Percentiles rank a stretch among this genome's conserved stretches.
These are phyloP conservation scores for Hydrocynus forskahlii DNA, from an alignment of 2,797 vertebrate genomes.

Conservation along the genomic window DNA sequence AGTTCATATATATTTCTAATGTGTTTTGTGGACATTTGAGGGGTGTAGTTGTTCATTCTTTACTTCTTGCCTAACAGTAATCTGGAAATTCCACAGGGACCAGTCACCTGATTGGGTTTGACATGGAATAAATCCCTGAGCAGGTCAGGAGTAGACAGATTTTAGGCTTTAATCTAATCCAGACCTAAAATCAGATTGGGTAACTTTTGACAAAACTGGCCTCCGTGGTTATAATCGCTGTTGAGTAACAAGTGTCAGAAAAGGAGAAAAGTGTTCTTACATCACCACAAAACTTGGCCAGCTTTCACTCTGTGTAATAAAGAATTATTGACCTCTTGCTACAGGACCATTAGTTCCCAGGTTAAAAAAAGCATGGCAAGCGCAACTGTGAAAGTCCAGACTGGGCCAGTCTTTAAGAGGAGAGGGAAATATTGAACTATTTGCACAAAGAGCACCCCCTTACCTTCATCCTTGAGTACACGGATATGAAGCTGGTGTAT, in stretches of 20 bases:
- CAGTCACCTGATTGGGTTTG: neutral
- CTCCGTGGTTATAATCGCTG: neutral
- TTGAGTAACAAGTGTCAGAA: neutral
- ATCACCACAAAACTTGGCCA: neutral
- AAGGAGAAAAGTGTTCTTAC: neutral
- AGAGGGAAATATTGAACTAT: neutral
- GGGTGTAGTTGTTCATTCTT: neutral
- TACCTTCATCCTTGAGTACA: neutral
- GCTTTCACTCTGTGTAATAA: neutral
- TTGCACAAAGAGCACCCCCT: neutral
- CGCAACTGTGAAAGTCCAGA: neutral
- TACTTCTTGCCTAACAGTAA: neutral
- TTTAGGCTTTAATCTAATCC: conserved; percentile 1
- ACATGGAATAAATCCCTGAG: neutral
- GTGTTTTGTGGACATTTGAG: neutral
- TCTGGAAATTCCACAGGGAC: neutral
- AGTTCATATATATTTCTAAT: neutral
- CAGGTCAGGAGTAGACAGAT: neutral
- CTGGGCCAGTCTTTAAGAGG: neutral
- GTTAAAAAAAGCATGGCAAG: neutral
- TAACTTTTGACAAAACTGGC: neutral
- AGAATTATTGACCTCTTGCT: neutral
- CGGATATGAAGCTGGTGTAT: neutral
- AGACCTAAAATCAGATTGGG: neutral
- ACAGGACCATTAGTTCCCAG: neutral